Evolutionary conservation across 2,888 invertebrate species (phyloP).

Genomic region (Eupeodes luniger): DNA sequence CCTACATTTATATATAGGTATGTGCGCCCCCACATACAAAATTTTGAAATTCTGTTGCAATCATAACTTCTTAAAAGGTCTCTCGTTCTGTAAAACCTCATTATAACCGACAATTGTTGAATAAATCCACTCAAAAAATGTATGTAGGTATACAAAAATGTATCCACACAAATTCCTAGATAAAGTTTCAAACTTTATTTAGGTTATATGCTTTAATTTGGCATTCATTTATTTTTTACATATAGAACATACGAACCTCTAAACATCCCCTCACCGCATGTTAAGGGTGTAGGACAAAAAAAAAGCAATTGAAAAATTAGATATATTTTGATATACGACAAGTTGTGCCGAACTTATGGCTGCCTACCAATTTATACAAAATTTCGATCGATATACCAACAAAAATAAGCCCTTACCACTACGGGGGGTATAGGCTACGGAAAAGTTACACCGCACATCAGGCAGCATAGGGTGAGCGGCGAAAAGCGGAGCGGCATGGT

Average conservation of each 20-base stretch:
- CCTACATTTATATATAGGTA: not conserved
- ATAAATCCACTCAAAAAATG: not conserved
- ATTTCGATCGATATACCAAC: conserved; percentile 34
- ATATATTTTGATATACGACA: conserved; percentile 30
- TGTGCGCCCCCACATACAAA: too few species aligned
- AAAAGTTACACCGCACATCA: not conserved
- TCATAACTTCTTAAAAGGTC: not conserved
- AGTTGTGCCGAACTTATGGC: conserved; percentile 24
- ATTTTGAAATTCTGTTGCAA: not conserved
- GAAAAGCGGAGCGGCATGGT: not conserved
- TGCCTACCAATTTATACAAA: not conserved
- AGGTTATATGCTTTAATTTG: conserved; percentile 11
- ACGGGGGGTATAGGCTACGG: not conserved
- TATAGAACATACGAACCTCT: not conserved
- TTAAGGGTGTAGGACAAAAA: not conserved
- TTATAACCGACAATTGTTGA: conserved; percentile 16
- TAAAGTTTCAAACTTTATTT: conserved; percentile 22
- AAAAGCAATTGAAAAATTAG: conserved; percentile 13
- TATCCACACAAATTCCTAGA: not conserved
- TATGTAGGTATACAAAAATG: not conserved
- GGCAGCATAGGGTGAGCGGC: not conserved
- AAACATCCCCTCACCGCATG: not conserved
- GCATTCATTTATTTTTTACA: not conserved
- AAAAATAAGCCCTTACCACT: not conserved
- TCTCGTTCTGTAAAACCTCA: not conserved